phyloP scores from a whole-genome alignment of 2,113 vertebrate species.

The Manacus vitellinus region DNA sequence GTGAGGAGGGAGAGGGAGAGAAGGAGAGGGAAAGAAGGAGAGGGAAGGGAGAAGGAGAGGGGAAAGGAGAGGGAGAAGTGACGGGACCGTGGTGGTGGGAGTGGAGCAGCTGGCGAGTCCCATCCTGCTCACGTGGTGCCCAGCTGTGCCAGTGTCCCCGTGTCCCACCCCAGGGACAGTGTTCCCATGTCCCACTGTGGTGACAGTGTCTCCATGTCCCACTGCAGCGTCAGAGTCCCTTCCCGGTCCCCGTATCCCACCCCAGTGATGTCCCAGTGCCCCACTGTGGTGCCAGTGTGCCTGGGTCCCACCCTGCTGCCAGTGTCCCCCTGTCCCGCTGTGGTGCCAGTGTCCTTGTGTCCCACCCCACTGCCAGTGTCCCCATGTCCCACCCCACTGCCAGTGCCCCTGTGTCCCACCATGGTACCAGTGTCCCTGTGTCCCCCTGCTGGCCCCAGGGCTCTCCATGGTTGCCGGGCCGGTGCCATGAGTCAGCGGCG shows the following conservation, averaged over 20 bases:
- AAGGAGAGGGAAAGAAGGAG: not conserved
- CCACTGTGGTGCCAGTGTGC: not conserved
- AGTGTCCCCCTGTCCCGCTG: accelerated
- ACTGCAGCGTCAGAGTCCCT: too few relatives aligned
- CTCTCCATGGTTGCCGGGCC: accelerated
- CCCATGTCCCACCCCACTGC: too few relatives aligned
- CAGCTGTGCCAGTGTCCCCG: not conserved
- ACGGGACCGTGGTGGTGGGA: accelerated
- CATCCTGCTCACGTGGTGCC: accelerated
- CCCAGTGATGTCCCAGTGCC: not conserved
- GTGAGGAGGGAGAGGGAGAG: not conserved
- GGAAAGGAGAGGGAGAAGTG: not conserved
- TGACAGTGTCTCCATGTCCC: not conserved
- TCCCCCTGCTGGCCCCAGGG: not conserved
- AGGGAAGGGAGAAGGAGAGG: too few relatives aligned
- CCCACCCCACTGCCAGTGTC: not conserved
- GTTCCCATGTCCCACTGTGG: not conserved
- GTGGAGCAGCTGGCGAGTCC: not conserved
- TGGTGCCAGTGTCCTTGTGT: accelerated
- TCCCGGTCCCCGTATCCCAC: too few relatives aligned
- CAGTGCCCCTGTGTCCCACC: not conserved
- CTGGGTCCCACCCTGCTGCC: accelerated
- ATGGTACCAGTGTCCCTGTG: accelerated
- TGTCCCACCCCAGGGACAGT: accelerated
- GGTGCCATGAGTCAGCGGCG: not conserved